Evolutionary conservation across 2,113 vertebrate genomes (phyloP).

Genomic region (Oceanites oceanicus): DNA sequence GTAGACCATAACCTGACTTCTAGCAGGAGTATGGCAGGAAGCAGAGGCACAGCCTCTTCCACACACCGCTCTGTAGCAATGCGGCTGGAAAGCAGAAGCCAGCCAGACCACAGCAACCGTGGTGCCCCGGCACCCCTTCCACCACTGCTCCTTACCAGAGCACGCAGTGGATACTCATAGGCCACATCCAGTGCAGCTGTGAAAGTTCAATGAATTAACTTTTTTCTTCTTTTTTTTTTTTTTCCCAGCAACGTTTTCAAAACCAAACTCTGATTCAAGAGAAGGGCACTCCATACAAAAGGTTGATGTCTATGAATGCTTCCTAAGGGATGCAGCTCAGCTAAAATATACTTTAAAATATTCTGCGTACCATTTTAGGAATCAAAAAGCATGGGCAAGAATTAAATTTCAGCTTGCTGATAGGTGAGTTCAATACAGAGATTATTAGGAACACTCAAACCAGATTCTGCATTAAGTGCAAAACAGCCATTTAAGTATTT

Average conservation of each 20-base stretch:
- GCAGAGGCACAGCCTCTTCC: not conserved
- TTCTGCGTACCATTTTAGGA: not conserved
- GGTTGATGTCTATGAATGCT: not conserved
- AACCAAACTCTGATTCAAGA: not conserved
- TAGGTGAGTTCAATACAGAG: not conserved
- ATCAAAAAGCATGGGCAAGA: not conserved
- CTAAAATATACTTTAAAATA: not conserved
- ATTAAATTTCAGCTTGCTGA: not conserved
- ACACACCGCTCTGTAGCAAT: rapidly evolving
- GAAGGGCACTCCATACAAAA: not conserved
- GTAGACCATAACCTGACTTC: not conserved
- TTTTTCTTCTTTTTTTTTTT: not conserved
- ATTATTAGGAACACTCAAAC: not conserved
- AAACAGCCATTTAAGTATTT: not conserved
- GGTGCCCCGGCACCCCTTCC: not conserved
- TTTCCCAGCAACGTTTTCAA: not conserved
- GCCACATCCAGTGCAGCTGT: not conserved
- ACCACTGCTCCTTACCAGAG: not conserved
- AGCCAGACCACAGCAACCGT: not conserved
- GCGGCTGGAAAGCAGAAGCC: not conserved
- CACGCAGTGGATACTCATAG: not conserved
- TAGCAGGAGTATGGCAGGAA: not conserved
- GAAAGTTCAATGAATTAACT: not conserved
- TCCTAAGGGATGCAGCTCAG: not conserved
- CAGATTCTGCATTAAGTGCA: not conserved